A percentile compares a stretch with the other conserved stretches of the same genome.
phyloP scores from a whole-genome alignment of 2,888 invertebrate species.

The Heliconius erato region DNA sequence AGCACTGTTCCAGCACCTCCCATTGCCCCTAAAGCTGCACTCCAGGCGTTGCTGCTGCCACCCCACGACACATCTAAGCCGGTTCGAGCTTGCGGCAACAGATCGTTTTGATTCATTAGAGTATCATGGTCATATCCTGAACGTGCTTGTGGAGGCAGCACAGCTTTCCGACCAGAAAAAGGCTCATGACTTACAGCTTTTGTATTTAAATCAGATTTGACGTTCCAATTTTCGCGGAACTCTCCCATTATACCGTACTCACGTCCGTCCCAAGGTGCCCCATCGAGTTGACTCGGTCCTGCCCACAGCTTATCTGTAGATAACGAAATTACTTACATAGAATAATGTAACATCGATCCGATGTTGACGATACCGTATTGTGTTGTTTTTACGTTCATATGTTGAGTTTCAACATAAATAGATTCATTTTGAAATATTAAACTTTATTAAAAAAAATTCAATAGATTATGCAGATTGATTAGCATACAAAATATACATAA shows the following conservation, averaged over 20 bases:
- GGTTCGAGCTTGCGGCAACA: not conserved
- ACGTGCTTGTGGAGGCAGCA: constrained; percentile 61
- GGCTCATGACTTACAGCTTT: constrained; percentile 29
- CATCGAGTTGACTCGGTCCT: constrained; percentile 65
- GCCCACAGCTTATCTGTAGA: constrained; percentile 81
- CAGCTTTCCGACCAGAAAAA: constrained; percentile 16
- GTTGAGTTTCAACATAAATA: not conserved
- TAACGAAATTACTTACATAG: constrained; percentile 78
- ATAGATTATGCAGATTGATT: constrained; percentile 66
- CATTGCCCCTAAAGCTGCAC: constrained; percentile 74
- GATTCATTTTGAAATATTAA: not conserved
- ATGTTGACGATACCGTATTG: constrained; percentile 54
- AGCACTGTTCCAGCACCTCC: constrained; percentile 76
- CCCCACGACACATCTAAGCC: constrained; percentile 53
- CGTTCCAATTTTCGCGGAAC: constrained; percentile 56
- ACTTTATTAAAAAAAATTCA: constrained; percentile 47
- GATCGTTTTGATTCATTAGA: not conserved
- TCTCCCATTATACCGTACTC: constrained; percentile 56
- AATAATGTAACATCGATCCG: constrained; percentile 76
- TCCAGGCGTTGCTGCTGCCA: constrained; percentile 70
- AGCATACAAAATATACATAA: constrained; percentile 52
- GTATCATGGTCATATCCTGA: constrained; percentile 44
- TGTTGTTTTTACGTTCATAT: constrained; percentile 40
- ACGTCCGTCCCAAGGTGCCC: constrained; percentile 65
- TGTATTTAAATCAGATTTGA: constrained; percentile 44